Evolutionary conservation across 2,888 invertebrate species (phyloP).

Genomic region (Scaeva pyrastri): DNA sequence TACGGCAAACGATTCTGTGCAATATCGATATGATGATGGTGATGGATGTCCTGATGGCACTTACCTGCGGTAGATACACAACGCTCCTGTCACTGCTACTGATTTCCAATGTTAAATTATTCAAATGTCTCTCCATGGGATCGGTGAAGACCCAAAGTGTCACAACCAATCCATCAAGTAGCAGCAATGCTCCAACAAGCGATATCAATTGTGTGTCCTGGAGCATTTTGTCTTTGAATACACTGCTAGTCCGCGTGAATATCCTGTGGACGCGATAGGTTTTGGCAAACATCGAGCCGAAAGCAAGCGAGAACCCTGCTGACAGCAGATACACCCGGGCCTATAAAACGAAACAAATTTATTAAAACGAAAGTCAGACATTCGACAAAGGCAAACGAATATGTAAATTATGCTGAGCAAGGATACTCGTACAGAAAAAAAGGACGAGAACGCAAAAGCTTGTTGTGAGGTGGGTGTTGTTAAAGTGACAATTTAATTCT

Average conservation of each 20-base stretch:
- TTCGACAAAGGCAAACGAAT: background rate
- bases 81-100: constrained; percentile 91
- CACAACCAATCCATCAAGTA: constrained; percentile 93
- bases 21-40: constrained; percentile 2
- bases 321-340: constrained; percentile 94
- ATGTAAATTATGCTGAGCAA: background rate
- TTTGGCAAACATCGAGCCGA: constrained; percentile 97
- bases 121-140: constrained; percentile 93
- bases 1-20: background rate
- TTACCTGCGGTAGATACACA: constrained; percentile 93
- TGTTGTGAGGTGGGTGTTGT: background rate
- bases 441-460: background rate
- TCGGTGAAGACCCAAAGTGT: constrained; percentile 93
- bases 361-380: constrained; percentile 38
- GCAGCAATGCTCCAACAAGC: constrained; percentile 91
- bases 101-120: constrained; percentile 92
- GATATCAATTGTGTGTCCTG: constrained; percentile 95
- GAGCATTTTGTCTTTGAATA: constrained; percentile 94
- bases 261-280: constrained; percentile 96
- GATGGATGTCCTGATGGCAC: constrained; percentile 71
- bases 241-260: constrained; percentile 93
- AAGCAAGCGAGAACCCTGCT: constrained; percentile 95
- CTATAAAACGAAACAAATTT: constrained; percentile 84
- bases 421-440: constrained; percentile 6
- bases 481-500: constrained; percentile 21